phyloP scores from a whole-genome alignment of 2,113 vertebrate species.

The Telmatochromis brichardi region DNA sequence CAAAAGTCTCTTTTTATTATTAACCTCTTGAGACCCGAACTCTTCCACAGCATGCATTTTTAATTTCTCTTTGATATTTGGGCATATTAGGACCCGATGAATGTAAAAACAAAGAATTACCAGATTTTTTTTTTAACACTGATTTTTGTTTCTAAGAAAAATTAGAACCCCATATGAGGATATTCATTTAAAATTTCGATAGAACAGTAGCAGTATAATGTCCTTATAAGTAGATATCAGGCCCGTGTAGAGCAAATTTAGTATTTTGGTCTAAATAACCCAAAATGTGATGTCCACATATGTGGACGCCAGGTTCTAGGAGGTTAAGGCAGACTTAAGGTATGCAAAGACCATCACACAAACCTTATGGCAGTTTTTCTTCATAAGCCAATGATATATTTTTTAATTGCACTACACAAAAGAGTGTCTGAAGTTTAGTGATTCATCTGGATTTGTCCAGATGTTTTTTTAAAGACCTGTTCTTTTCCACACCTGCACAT shows the following conservation, averaged over 20 bases:
- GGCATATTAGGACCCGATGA: not conserved
- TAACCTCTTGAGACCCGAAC: not conserved
- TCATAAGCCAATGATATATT: not conserved
- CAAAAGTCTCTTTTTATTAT: not conserved
- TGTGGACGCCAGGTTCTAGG: not conserved
- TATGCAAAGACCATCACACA: not conserved
- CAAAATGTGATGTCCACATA: not conserved
- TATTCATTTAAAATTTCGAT: rapidly evolving
- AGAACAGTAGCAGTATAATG: not conserved
- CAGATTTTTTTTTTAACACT: not conserved
- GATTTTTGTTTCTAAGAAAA: not conserved
- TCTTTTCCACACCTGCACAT: not conserved
- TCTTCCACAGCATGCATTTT: not conserved
- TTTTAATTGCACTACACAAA: not conserved
- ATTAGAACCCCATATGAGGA: not conserved
- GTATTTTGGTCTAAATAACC: not conserved
- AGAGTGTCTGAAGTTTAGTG: not conserved
- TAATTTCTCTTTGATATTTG: not conserved
- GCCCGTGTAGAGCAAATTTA: not conserved
- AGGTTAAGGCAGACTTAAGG: not conserved
- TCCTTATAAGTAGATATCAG: not conserved
- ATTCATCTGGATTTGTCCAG: not conserved
- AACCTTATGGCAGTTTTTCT: not conserved
- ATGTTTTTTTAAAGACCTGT: not conserved
- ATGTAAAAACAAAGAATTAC: not conserved